A percentile compares a stretch with the other conserved stretches of the same genome.
phyloP scores from a whole-genome alignment of 2,888 invertebrate genomes.

The Notocelia uddmanniana region DNA sequence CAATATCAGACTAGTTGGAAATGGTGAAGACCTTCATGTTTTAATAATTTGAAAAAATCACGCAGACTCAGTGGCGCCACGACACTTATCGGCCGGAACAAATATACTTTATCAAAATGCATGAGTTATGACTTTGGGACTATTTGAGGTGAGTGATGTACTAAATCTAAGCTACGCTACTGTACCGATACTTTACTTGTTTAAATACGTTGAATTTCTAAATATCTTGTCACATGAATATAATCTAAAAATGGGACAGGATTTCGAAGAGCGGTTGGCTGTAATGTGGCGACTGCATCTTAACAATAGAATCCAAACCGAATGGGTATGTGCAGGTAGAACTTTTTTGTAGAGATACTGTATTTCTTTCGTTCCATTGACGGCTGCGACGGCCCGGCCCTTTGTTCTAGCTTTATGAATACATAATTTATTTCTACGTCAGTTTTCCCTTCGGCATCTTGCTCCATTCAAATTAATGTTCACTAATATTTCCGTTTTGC shows the following conservation, averaged over 20 bases:
- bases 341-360: slow-evolving; percentile 60
- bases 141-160: slow-evolving; percentile 1
- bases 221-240: slow-evolving; percentile 19
- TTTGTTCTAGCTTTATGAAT: slow-evolving; percentile 61
- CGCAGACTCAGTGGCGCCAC: slow-evolving; percentile 26
- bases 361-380: slow-evolving; percentile 65
- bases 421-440: slow-evolving; percentile 47
- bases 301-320: slow-evolving; percentile 64
- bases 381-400: slow-evolving; percentile 52
- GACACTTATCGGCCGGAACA: slow-evolving; percentile 27
- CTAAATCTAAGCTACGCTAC: background rate
- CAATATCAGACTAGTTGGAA: background rate
- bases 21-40: background rate
- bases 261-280: slow-evolving; percentile 22
- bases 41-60: slow-evolving; percentile 13
- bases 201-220: background rate
- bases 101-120: slow-evolving; percentile 25
- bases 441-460: slow-evolving; percentile 45
- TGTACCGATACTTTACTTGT: background rate
- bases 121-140: slow-evolving; percentile 10
- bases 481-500: slow-evolving; percentile 41
- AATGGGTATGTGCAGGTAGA: slow-evolving; percentile 73
- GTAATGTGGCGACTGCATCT: slow-evolving; percentile 51
- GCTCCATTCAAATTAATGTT: slow-evolving; percentile 40
- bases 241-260: slow-evolving; percentile 40